Evolutionary conservation across 2,797 vertebrate genomes (phyloP).

Genomic region (Poliocrania exsul): DNA sequence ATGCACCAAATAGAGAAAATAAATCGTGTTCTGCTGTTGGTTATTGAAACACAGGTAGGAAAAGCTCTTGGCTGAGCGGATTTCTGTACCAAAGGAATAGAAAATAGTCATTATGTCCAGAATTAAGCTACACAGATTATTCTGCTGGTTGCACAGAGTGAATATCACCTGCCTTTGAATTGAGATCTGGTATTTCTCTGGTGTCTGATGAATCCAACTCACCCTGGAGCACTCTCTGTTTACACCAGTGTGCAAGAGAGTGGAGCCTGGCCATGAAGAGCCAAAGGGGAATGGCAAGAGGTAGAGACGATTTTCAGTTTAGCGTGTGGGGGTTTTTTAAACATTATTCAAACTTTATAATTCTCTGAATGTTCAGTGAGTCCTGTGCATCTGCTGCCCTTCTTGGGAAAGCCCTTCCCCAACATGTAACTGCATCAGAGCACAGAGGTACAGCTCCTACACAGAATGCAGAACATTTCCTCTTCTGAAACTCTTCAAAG

Average conservation of each 20-base stretch:
- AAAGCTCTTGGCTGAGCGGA: not conserved
- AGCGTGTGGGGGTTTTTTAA: fast-evolving
- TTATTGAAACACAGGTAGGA: not conserved
- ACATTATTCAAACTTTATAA: not conserved
- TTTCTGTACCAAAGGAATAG: not conserved
- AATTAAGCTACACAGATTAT: not conserved
- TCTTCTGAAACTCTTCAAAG: not conserved
- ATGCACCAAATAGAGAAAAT: fast-evolving
- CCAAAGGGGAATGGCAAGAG: not conserved
- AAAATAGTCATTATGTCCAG: not conserved
- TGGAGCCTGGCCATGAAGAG: not conserved
- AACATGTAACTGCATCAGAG: fast-evolving
- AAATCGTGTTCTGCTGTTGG: not conserved
- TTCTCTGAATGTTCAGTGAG: not conserved
- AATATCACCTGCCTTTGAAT: not conserved
- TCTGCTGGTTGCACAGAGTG: not conserved
- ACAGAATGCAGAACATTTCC: not conserved
- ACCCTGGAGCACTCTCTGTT: not conserved
- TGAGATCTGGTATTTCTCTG: not conserved
- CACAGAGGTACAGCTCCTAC: not conserved
- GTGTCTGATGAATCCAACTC: not conserved
- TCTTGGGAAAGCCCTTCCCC: not conserved
- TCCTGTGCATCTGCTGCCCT: not conserved
- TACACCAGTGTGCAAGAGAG: not conserved
- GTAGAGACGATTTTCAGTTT: not conserved